Base-by-base conservation (phyloP, 1,140 invertebrate species). In the Tetragonula clypearis region DNA sequence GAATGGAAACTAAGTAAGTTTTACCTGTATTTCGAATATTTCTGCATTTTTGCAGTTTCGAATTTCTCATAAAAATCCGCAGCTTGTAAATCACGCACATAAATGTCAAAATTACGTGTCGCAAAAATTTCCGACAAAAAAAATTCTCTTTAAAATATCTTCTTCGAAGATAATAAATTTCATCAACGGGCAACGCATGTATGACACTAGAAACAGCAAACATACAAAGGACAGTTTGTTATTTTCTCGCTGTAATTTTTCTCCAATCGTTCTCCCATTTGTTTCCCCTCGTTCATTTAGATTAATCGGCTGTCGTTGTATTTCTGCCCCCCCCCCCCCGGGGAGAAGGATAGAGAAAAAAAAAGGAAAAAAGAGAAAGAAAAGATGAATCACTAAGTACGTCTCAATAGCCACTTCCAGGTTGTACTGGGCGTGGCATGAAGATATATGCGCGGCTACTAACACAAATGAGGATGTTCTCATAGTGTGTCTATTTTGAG, bases 401-500 rank as follows among this genome's bases (percentile, higher is more conserved):
- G 56, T 62, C 56, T 73, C 76, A 62, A 84, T 79, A 84, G 60
- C n/a, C 82, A 35, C 77, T 80, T 80, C 68, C 82, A 72, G 30
- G 56, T 73, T 72, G 56, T 80, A 66, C 77, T 17, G 53, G 58
- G 58, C 68, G 68, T 66, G 82, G 58, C 77, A n/a, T 72, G 56
- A 84, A 84, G 77, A 84, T 79, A 80, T 73, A 80, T 73, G 68
- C 11, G 49, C 26, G 41, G 53, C 58, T 73, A 65, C 68, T 58
- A 71, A 62, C 30, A 55, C 30, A 77, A 84, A 49, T 41, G 41
- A 41, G 26, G 17, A 56, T 69, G 41, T 73, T 82, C 66, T 78
- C 58, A 56, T 65, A 69, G 74, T 35, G 62, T 30, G 66, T 26
- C 81, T 86, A 86, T 86, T 86, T 82, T 72, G 49, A 86, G 68